Evolutionary conservation across 1,140 invertebrate species (phyloP).

Genomic region (Drosophila sp.): DNA sequence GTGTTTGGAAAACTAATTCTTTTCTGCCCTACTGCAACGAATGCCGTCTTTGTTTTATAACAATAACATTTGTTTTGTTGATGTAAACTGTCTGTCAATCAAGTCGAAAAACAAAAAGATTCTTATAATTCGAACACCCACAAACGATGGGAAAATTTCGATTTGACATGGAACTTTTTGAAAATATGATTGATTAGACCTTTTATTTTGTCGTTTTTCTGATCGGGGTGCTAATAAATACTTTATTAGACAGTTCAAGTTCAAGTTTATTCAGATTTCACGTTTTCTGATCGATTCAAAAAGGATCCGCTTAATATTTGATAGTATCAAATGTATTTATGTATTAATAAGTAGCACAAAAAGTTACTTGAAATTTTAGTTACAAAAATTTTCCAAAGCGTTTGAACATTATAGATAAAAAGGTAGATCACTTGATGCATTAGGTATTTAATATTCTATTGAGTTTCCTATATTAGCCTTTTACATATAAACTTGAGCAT

Average conservation of each 20-base stretch:
- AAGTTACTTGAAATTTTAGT: too few species aligned
- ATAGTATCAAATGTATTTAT: too few species aligned
- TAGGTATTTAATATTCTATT: neutral
- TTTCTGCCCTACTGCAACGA: constrained; percentile 25
- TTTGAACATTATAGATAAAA: too few species aligned
- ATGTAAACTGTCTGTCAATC: constrained; percentile 52
- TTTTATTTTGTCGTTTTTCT: neutral
- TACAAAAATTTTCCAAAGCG: too few species aligned
- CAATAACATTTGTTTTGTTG: constrained; percentile 39
- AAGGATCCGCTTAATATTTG: too few species aligned
- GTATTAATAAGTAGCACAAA: too few species aligned
- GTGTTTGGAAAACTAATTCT: constrained; percentile 36
- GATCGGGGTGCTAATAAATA: neutral
- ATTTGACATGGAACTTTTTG: constrained; percentile 22
- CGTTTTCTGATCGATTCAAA: too few species aligned
- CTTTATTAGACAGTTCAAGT: neutral
- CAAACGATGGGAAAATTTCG: constrained; percentile 14
- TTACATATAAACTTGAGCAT: neutral
- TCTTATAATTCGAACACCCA: constrained; percentile 13
- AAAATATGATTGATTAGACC: neutral
- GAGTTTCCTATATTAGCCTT: neutral
- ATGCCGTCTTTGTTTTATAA: constrained; percentile 35
- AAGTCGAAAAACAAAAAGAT: neutral
- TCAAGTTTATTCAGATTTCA: neutral
- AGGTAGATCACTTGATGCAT: too few species aligned